Percentiles rank a stretch among this genome's conserved stretches.
Evolutionary conservation across 2,888 invertebrate species (phyloP).

Genomic region (Macropis europaea): DNA sequence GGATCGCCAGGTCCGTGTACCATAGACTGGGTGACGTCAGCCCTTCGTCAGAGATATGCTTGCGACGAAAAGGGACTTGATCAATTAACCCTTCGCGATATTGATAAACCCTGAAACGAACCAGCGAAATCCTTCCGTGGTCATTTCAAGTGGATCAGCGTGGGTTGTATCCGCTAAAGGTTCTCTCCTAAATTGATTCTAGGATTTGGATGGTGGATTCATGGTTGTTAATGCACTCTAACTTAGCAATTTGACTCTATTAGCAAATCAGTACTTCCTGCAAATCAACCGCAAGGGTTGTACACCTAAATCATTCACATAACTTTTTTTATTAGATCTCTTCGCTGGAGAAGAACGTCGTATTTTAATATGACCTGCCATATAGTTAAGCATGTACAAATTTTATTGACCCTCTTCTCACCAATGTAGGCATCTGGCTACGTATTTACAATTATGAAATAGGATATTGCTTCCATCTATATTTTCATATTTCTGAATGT

Average conservation of each 20-base stretch:
- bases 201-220: not conserved
- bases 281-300: too few relatives aligned
- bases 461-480: too few relatives aligned
- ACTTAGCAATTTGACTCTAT: too few relatives aligned
- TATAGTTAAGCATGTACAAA: too few relatives aligned
- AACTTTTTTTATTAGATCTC: too few relatives aligned
- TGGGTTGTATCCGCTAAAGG: constrained; percentile 23
- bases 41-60: constrained; percentile 68
- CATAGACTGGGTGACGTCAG: constrained; percentile 68
- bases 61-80: constrained; percentile 67
- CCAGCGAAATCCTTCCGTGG: constrained; percentile 38
- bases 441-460: too few relatives aligned
- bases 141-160: constrained; percentile 20
- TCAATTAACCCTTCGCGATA: constrained; percentile 68
- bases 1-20: constrained; percentile 67
- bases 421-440: too few relatives aligned
- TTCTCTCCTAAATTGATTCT: not conserved
- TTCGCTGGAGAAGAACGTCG: too few relatives aligned
- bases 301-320: not conserved
- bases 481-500: too few relatives aligned
- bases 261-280: too few relatives aligned
- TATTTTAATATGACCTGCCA: too few relatives aligned
- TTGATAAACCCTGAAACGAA: constrained; percentile 58
- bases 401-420: too few relatives aligned
- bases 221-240: not conserved